Base-by-base conservation (phyloP, 2,113 vertebrate species). In the Serinus canaria region DNA sequence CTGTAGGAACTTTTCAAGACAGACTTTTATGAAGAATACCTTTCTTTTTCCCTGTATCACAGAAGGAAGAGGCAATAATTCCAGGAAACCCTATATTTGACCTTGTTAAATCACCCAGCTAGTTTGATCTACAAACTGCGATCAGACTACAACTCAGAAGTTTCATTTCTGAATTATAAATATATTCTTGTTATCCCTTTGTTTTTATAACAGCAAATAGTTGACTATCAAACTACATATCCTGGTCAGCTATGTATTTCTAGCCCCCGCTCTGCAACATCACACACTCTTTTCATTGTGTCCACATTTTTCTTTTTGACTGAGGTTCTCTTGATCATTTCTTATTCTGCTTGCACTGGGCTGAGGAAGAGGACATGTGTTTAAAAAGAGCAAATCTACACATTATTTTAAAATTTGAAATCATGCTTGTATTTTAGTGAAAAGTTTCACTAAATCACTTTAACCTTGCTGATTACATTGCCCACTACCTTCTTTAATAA, bases 41-140 rank as follows among this genome's bases (percentile, higher is more conserved):
- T 50, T 53, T 62, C 31, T 53, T 76, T 56, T 88, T 41, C 46
- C 28, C 24, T 0, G 0, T 73, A 47, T 83, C 4, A 4, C 6
- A 59, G 62, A 82, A 67, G 12, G 14, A 87, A 90, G 41, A 76
- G 24, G 4, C 7, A 93, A 21, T 52, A 60, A 64, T 41, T 68
- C 8, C 16, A 88, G 20, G 7, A 62, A 63, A 7, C 8, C 44
- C 15, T 68, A 92, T 41, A 63, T 15, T 1, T 56, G 33, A 35
- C 21, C 24, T 76, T 0, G 0, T 24, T 78, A 59, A 53, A 74
- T 75, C 15, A 69, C 15, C 7, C 8, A 58, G 7, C 9, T 44
- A 41, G 7, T 64, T 90, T 59, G 13, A 8, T 56, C 27, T 84
- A 58, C 56, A 35, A 35, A n/a, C 55, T 15, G 15, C 21, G 50